These are phyloP conservation scores for Fistularia tabacaria DNA, from an alignment of 2,797 vertebrate genomes.

Conservation along the genomic window DNA sequence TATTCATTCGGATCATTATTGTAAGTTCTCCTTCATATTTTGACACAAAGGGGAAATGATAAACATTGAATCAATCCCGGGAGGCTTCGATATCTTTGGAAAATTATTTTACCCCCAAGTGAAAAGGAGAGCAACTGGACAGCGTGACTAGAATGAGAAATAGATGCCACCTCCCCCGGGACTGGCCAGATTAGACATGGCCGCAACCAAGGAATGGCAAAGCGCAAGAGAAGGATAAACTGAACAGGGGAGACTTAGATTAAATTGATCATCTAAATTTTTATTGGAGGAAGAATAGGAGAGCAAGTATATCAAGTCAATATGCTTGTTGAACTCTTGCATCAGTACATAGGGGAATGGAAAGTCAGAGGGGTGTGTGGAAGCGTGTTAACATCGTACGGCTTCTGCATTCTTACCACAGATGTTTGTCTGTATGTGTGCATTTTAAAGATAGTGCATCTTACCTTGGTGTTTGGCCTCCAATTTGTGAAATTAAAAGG, in stretches of 20 bases:
- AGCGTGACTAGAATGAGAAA: constrained; percentile 55
- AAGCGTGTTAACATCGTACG: constrained; percentile 22
- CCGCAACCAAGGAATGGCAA: constrained; percentile 28
- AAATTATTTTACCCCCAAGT: constrained; percentile 49
- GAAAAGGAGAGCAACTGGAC: constrained; percentile 40
- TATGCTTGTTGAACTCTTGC: constrained; percentile 48
- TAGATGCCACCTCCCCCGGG: constrained; percentile 40
- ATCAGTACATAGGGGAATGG: constrained; percentile 28
- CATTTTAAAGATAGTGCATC: constrained; percentile 33
- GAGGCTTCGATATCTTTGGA: constrained; percentile 48
- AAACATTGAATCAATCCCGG: constrained; percentile 25
- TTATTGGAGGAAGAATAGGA: constrained; percentile 57
- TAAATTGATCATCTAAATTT: constrained; percentile 57
- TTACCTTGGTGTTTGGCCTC: constrained; percentile 44
- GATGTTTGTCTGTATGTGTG: too few species aligned
- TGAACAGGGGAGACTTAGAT: constrained; percentile 57
- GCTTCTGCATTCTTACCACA: constrained; percentile 1
- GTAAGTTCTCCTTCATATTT: too few species aligned
- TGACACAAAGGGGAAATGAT: constrained; percentile 7
- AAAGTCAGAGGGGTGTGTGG: constrained; percentile 28
- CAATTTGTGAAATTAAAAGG: constrained; percentile 43
- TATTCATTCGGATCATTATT: too few species aligned
- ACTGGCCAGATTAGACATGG: constrained; percentile 55
- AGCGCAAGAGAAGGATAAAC: background rate
- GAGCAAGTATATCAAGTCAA: constrained; percentile 51